phyloP scores from a whole-genome alignment of 2,797 vertebrate genomes.

The Clamator glandarius region DNA sequence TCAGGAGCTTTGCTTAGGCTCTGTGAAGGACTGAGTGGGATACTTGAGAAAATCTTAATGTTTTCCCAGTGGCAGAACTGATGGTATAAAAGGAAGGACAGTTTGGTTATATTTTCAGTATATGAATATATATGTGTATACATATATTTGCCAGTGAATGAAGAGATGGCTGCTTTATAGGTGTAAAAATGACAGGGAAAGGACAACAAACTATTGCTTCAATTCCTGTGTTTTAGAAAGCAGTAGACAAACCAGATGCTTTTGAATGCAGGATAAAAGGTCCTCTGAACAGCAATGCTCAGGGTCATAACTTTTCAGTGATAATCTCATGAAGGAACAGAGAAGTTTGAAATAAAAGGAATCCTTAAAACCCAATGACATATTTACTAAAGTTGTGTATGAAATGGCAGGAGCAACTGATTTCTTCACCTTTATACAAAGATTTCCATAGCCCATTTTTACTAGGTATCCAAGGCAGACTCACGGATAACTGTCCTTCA shows the following conservation, averaged over 20 bases:
- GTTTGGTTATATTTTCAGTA: background rate
- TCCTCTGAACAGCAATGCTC: background rate
- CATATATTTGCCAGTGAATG: background rate
- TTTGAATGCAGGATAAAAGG: background rate
- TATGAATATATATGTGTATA: background rate
- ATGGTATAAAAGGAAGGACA: background rate
- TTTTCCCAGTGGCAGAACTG: background rate
- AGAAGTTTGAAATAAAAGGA: background rate
- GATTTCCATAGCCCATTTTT: background rate
- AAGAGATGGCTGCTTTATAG: background rate
- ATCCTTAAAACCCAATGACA: background rate
- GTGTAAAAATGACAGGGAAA: background rate
- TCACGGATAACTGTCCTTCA: constrained; percentile 37
- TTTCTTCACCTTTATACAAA: background rate
- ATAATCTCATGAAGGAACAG: background rate
- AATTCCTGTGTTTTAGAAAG: background rate
- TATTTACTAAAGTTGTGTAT: background rate
- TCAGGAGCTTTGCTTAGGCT: background rate
- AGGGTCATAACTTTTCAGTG: background rate
- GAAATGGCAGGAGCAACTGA: background rate
- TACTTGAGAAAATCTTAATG: background rate
- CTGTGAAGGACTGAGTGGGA: background rate
- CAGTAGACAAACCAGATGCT: background rate
- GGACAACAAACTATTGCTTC: background rate
- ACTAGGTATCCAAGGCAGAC: background rate